Conservation (phyloP, 2,797 vertebrate species). For the Champsocephalus gunnari region DNA sequence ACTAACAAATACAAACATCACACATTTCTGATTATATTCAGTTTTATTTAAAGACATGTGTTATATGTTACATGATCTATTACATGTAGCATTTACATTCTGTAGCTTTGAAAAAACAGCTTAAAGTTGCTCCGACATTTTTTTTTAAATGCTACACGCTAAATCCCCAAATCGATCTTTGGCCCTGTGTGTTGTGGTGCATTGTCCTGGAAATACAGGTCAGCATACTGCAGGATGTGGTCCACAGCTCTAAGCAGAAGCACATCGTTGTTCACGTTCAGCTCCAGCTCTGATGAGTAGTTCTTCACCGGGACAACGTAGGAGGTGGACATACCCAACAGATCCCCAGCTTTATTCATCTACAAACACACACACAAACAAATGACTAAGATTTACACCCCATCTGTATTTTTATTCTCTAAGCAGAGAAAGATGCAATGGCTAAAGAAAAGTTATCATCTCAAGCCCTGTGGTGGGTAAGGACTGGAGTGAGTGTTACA, state of each 20-base stretch:
- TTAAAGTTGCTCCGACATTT: not conserved
- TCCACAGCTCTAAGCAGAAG: constrained; percentile 82
- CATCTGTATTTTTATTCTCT: not conserved
- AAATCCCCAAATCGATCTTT: not conserved
- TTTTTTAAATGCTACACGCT: not conserved
- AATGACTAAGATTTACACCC: not conserved
- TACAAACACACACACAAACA: constrained; percentile 54
- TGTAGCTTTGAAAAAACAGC: not conserved
- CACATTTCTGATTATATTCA: not conserved
- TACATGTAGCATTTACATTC: not conserved
- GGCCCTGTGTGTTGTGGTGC: not conserved
- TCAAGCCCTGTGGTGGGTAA: not conserved
- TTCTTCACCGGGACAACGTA: constrained; percentile 89
- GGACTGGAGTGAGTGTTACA: not conserved
- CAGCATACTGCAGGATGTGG: constrained; percentile 84
- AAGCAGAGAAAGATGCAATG: not conserved
- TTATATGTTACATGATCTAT: not conserved
- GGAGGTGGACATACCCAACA: constrained; percentile 86
- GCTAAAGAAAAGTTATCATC: too few relatives aligned
- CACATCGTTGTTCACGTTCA: constrained; percentile 79
- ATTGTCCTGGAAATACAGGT: constrained; percentile 80
- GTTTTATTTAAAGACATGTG: not conserved
- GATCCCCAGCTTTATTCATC: constrained; percentile 78
- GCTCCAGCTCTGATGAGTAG: constrained; percentile 82
- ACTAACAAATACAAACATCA: not conserved